Percentiles rank a stretch among this genome's conserved stretches.
phyloP scores from a whole-genome alignment of 2,113 vertebrate genomes.

The Eublepharis macularius region DNA sequence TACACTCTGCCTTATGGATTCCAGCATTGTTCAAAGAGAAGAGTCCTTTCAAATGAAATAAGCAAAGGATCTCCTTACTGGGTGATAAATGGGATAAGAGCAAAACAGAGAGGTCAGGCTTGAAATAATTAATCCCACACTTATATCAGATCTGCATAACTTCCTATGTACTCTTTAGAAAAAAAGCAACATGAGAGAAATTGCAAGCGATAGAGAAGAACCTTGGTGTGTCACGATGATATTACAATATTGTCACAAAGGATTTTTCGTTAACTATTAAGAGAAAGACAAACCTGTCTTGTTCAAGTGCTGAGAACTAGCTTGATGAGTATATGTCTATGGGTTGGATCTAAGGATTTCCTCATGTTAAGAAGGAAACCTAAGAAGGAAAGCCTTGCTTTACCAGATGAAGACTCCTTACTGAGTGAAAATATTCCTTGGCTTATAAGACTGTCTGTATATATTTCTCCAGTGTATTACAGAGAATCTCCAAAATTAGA shows the following conservation, averaged over 20 bases:
- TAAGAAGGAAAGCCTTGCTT: too few relatives aligned
- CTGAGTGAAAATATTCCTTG: too few relatives aligned
- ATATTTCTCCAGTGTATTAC: not conserved
- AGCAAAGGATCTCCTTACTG: slow-evolving; percentile 3
- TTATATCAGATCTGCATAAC: slow-evolving; percentile 33
- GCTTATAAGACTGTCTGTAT: not conserved
- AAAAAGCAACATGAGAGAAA: slow-evolving; percentile 33
- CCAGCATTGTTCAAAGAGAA: slow-evolving; percentile 24
- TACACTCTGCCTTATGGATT: slow-evolving; percentile 33
- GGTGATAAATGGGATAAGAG: slow-evolving; percentile 31
- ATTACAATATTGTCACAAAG: slow-evolving; percentile 21
- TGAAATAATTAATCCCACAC: slow-evolving; percentile 51
- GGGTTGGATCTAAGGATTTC: not conserved
- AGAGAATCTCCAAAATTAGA: not conserved
- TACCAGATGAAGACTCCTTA: too few relatives aligned
- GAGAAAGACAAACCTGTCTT: slow-evolving; percentile 46
- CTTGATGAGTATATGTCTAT: not conserved
- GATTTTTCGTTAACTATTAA: slow-evolving; percentile 51
- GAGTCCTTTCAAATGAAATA: not conserved
- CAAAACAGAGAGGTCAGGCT: slow-evolving; percentile 16
- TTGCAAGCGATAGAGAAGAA: slow-evolving; percentile 33
- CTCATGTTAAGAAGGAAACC: too few relatives aligned
- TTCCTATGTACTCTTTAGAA: slow-evolving; percentile 33
- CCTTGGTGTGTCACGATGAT: not conserved
- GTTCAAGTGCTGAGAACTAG: slow-evolving; percentile 34